Conservation (phyloP, 35 echinoderm and acorn worm species). For the Patiria miniata region DNA sequence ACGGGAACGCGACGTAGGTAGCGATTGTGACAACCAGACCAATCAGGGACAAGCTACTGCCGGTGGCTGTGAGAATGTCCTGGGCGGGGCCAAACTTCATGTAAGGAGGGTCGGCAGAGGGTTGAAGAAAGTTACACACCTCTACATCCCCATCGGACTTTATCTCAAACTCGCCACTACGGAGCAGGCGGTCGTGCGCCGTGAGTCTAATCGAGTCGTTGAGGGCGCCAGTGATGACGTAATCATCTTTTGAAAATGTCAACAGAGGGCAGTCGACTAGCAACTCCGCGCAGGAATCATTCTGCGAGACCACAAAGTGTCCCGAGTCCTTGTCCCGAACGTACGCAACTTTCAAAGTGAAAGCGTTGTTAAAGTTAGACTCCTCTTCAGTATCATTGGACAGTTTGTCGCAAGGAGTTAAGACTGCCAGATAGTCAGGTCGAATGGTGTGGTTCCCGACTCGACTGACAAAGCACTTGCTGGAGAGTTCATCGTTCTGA, state of each 20-base stretch:
- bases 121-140: not conserved
- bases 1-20: constrained; percentile 42
- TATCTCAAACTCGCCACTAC: not conserved
- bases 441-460: not conserved
- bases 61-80: not conserved
- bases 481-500: too few relatives aligned
- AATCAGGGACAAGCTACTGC: constrained; percentile 27
- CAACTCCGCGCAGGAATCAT: not conserved
- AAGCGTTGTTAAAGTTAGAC: not conserved
- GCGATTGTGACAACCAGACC: constrained; percentile 24
- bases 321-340: too few relatives aligned
- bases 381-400: not conserved
- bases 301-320: not conserved
- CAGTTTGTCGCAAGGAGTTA: not conserved
- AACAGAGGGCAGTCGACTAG: not conserved
- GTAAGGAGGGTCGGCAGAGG: not conserved
- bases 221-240: not conserved
- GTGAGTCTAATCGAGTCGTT: not conserved
- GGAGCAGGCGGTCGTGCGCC: not conserved
- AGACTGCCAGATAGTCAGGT: not conserved
- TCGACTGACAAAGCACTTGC: too few relatives aligned
- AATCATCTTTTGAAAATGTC: not conserved
- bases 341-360: too few relatives aligned
- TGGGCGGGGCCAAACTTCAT: not conserved
- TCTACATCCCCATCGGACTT: constrained; percentile 16